phyloP scores from a whole-genome alignment of 2,888 invertebrate genomes.

The Acrobasis consociella region DNA sequence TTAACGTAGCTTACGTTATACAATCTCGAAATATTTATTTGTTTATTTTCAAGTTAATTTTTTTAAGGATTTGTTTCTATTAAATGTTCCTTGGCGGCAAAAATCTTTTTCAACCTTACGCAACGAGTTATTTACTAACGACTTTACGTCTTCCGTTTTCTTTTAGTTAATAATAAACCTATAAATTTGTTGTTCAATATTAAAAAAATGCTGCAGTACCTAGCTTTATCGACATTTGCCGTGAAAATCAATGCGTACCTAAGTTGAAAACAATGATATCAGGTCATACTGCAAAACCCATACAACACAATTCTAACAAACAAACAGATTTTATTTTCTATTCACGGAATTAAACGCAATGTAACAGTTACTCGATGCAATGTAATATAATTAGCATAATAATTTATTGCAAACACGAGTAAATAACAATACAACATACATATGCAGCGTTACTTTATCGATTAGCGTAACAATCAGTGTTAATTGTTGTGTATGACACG shows the following conservation, averaged over 20 bases:
- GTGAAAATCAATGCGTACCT: neutral
- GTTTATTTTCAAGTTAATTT: too few relatives aligned
- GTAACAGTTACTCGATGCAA: neutral
- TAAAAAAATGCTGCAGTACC: too few relatives aligned
- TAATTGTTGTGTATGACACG: conserved; percentile 26
- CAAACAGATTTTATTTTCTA: neutral
- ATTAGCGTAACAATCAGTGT: conserved; percentile 27
- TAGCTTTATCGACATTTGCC: neutral
- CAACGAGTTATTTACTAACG: too few relatives aligned
- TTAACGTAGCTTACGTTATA: too few relatives aligned
- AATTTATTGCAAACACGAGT: conserved; percentile 1
- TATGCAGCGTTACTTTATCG: neutral
- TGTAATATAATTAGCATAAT: conserved; percentile 8
- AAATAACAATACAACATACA: conserved; percentile 6
- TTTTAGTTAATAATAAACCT: too few relatives aligned
- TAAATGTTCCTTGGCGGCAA: too few relatives aligned
- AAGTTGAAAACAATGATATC: neutral
- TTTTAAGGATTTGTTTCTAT: too few relatives aligned
- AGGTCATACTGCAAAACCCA: neutral
- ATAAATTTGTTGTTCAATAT: too few relatives aligned
- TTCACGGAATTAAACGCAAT: neutral
- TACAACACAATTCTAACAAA: too few relatives aligned
- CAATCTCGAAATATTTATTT: too few relatives aligned
- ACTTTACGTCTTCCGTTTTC: too few relatives aligned
- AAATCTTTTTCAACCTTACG: too few relatives aligned